Base-by-base conservation (phyloP, 2,113 vertebrate species). In the Eonycteris spelaea region DNA sequence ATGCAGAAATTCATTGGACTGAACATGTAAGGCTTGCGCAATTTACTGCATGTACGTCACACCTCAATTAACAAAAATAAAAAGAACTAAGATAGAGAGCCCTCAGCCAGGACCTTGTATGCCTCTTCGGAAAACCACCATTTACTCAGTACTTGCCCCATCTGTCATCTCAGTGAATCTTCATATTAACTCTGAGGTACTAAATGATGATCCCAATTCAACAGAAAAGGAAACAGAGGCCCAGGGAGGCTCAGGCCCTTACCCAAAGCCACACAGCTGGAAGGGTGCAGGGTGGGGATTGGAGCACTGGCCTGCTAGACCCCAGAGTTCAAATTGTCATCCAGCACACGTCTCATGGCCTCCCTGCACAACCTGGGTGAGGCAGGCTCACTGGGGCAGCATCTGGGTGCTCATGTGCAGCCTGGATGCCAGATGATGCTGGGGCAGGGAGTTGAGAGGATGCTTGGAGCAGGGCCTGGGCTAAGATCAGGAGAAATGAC, bases 321-420 rank as follows among this genome's bases (percentile, higher is more conserved):
- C 55, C 33, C 19, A 19, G 38, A 63, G 68, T 33, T 65, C 11
- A 30, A 28, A 6, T 51, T 75, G 67, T 71, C 28, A 28, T 4
- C 14, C 38, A 28, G 65, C 13, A 12, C 15, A 30, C 0, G 1
- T 8, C 71, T 70, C 0, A 0, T 1, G 40, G n/a, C 71, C 71
- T 63, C 83, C 28, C 26, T 40, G 26, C 24, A 40, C 38, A 67
- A 67, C 21, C 43, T 2, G 16, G 51, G 26, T 65, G 22, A 84
- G 38, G 40, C 30, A 24, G 30, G n/a, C 22, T 92, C 12, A 15
- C 77, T 10, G 33, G 38, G 13, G 67, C 38, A 38, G 53, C 21
- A 1, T 45, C 30, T 85, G 53, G 63, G 40, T 80, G 77, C 55
- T 68, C 53, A 59, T 1, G 51, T 28, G 59, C 53, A 35, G 84